Percentiles rank a stretch among this genome's conserved stretches.
These are phyloP conservation scores for Tor tambroides DNA, from an alignment of 2,113 vertebrate genomes.

Conservation along the genomic window DNA sequence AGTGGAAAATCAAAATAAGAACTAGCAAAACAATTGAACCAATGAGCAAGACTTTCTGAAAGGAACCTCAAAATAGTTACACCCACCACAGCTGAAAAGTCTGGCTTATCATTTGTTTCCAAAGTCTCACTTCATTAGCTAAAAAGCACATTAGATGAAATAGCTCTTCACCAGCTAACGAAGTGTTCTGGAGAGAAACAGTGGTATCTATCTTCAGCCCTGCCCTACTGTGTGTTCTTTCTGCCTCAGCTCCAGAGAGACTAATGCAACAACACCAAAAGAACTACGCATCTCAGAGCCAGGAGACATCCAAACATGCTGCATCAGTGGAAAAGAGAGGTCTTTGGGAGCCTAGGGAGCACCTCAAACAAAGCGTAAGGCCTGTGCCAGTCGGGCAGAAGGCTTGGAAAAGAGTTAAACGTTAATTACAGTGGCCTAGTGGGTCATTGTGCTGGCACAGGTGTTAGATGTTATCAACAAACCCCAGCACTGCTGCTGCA, in stretches of 20 bases:
- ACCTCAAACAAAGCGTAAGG: conserved; percentile 14
- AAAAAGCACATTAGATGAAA: too few relatives aligned
- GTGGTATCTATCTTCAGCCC: not conserved
- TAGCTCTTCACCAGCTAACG: not conserved
- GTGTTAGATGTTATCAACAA: conserved; percentile 46
- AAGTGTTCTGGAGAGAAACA: not conserved
- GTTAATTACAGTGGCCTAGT: conserved; percentile 18
- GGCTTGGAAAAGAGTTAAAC: conserved; percentile 3
- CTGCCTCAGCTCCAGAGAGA: not conserved
- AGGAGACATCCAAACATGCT: not conserved
- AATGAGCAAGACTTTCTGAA: not conserved
- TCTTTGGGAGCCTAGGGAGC: not conserved
- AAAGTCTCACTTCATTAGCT: not conserved
- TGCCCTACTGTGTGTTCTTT: conserved; percentile 2
- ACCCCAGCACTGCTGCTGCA: not conserved
- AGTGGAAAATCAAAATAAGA: too few relatives aligned
- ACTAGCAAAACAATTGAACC: too few relatives aligned
- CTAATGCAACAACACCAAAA: not conserved
- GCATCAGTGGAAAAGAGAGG: conserved; percentile 10
- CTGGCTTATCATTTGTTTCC: not conserved
- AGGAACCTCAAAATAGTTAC: not conserved
- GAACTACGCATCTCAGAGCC: not conserved
- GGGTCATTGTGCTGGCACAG: conserved; percentile 41
- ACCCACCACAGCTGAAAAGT: not conserved
- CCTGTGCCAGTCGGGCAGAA: not conserved